phyloP scores from a whole-genome alignment of 2,797 vertebrate genomes.

The Gila robusta region DNA sequence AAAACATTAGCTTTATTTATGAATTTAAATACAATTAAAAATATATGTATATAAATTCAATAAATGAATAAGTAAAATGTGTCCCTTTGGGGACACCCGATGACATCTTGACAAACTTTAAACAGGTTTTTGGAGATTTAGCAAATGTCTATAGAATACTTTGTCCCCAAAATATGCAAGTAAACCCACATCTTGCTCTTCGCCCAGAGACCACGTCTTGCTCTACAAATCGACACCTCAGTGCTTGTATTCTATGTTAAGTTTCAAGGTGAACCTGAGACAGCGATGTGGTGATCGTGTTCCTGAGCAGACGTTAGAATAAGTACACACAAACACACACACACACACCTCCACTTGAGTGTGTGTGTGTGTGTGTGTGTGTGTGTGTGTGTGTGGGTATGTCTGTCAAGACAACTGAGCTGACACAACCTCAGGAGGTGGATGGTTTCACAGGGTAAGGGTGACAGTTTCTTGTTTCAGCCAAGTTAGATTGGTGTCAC shows the following conservation, averaged over 20 bases:
- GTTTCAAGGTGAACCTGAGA: slow-evolving; percentile 26
- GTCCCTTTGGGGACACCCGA: not conserved
- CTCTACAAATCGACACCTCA: slow-evolving; percentile 41
- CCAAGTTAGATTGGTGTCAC: slow-evolving; percentile 53
- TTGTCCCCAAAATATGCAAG: not conserved
- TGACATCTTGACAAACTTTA: not conserved
- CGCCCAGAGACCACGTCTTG: slow-evolving; percentile 3
- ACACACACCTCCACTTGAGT: not conserved
- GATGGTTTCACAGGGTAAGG: slow-evolving; percentile 46
- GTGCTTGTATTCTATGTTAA: slow-evolving; percentile 27
- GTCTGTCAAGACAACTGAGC: slow-evolving; percentile 42
- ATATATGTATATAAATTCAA: not conserved
- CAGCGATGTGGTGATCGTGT: slow-evolving; percentile 20
- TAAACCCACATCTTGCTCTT: slow-evolving; percentile 21
- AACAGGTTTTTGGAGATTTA: not conserved
- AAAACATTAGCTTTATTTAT: not conserved
- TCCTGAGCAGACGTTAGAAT: slow-evolving; percentile 1
- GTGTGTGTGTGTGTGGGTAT: not conserved
- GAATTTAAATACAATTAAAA: not conserved
- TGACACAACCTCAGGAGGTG: slow-evolving; percentile 41
- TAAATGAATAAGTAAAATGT: not conserved
- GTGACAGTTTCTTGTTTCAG: slow-evolving; percentile 47
- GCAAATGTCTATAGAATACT: not conserved
- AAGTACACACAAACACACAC: slow-evolving; percentile 14
- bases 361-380: not conserved